Percentiles rank a stretch among this genome's conserved stretches.
These are phyloP conservation scores for Clinocottus analis DNA, from an alignment of 2,113 vertebrate genomes.

Conservation along the genomic window DNA sequence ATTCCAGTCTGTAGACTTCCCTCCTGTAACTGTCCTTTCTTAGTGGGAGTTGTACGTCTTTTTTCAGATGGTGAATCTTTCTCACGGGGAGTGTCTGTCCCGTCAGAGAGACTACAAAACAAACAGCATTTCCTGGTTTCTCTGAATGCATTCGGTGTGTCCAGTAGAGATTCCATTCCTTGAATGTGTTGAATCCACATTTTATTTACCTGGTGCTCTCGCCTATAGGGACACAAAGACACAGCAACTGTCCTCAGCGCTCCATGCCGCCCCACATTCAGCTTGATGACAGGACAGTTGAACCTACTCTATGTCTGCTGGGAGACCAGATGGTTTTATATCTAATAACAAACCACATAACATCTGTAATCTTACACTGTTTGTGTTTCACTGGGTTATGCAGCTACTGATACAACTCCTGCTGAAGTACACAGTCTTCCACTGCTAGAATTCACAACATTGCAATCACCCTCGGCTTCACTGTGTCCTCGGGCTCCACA, in stretches of 20 bases:
- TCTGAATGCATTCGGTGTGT: background rate
- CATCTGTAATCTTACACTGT: background rate
- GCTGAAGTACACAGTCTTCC: background rate
- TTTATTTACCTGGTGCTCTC: background rate
- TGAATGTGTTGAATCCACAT: background rate
- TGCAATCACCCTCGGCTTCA: background rate
- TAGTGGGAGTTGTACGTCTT: background rate
- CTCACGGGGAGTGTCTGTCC: background rate
- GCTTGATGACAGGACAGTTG: background rate
- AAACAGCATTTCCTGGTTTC: constrained; percentile 1
- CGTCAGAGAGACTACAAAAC: background rate
- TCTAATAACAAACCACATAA: background rate
- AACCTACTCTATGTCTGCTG: background rate
- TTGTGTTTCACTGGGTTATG: background rate
- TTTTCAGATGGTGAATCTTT: background rate
- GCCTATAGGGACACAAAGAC: background rate
- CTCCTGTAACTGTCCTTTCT: background rate
- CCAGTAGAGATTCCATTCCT: background rate
- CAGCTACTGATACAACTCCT: background rate
- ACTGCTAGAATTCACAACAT: background rate
- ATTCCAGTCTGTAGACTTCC: background rate
- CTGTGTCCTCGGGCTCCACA: background rate
- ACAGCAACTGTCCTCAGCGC: background rate
- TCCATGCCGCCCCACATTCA: background rate
- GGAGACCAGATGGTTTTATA: background rate